These are phyloP conservation scores for Clinocottus analis DNA, from an alignment of 2,113 vertebrate genomes.

Conservation along the genomic window DNA sequence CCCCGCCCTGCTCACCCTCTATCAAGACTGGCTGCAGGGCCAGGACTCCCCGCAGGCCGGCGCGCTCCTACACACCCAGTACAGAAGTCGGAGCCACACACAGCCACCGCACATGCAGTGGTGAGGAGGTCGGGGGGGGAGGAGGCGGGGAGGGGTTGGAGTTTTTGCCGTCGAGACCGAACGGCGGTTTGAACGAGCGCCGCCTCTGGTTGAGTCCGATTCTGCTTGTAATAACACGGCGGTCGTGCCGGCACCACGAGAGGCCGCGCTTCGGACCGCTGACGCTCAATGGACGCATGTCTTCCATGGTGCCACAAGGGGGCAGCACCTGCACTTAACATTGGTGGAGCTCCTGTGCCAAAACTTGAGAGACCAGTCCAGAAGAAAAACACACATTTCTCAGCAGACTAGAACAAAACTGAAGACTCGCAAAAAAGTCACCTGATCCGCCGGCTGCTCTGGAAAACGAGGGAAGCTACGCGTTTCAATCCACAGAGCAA, in stretches of 20 bases:
- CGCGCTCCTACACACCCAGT: conserved; percentile 87
- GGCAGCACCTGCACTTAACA: conserved; percentile 12
- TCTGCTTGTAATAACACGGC: conserved; percentile 1
- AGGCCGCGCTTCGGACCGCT: neutral
- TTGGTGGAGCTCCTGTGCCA: neutral
- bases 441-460: neutral
- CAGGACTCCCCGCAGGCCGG: conserved; percentile 83
- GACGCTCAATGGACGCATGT: conserved; percentile 15
- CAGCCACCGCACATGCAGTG: conserved; percentile 83
- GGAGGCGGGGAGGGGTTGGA: too few species aligned
- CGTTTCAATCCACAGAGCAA: conserved; percentile 33
- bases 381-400: neutral
- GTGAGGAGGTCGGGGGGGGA: conserved; percentile 59
- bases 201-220: neutral
- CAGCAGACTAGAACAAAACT: neutral
- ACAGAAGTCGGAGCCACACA: conserved; percentile 69
- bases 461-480: neutral
- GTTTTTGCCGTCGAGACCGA: neutral
- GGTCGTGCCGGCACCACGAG: neutral
- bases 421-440: neutral
- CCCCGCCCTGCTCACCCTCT: conserved; percentile 84
- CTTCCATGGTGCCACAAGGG: conserved; percentile 41
- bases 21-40: conserved; percentile 93
- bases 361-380: neutral
- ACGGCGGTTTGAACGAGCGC: neutral